phyloP scores from a whole-genome alignment of 2,888 invertebrate species.

The Drosophila mettleri region DNA sequence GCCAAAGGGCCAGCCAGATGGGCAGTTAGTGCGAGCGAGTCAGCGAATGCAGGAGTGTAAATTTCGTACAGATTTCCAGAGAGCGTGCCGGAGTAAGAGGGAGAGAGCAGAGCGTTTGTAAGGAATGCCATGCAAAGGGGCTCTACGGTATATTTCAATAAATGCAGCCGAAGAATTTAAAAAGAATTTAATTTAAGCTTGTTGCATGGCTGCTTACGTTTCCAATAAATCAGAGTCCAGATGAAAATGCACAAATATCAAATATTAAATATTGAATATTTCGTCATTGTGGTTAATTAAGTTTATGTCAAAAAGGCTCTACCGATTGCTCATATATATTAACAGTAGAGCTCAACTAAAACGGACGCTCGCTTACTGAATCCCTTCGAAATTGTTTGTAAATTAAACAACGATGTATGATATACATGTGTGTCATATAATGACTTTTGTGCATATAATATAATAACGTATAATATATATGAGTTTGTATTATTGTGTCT shows the following conservation, averaged over 20 bases:
- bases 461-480: too few relatives aligned
- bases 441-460: too few relatives aligned
- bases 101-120: background rate
- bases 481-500: too few relatives aligned
- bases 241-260: background rate
- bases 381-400: too few relatives aligned
- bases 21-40: slow-evolving; percentile 20
- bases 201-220: slow-evolving; percentile 3
- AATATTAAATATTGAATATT: slow-evolving; percentile 6
- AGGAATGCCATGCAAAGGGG: slow-evolving; percentile 21
- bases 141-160: slow-evolving; percentile 18
- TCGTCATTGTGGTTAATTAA: slow-evolving; percentile 1
- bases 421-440: too few relatives aligned
- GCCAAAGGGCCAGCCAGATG: slow-evolving; percentile 23
- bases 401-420: too few relatives aligned
- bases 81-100: background rate
- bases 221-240: slow-evolving; percentile 6
- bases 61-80: slow-evolving; percentile 12
- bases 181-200: slow-evolving; percentile 31
- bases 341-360: background rate
- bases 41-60: background rate
- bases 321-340: background rate
- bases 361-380: too few relatives aligned
- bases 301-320: too few relatives aligned
- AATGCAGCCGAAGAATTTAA: slow-evolving; percentile 23